Conservation (phyloP, 2,113 vertebrate species). For the Siniperca chuatsi region DNA sequence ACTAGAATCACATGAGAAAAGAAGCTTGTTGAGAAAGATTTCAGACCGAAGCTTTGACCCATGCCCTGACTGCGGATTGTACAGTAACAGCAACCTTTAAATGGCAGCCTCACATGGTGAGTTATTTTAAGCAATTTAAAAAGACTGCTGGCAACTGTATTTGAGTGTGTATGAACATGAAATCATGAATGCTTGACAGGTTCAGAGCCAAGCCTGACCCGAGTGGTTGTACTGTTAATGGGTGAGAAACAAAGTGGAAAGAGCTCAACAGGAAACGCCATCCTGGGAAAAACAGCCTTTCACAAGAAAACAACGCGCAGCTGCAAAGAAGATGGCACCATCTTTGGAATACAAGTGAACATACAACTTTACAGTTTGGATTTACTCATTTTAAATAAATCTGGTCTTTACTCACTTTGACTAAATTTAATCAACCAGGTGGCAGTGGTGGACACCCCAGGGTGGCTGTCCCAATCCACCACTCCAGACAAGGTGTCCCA, state of each 20-base stretch:
- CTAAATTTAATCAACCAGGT: constrained; percentile 26
- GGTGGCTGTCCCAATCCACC: constrained; percentile 33
- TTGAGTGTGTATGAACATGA: neutral
- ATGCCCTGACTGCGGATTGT: neutral
- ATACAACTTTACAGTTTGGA: neutral
- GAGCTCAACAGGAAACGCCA: constrained; percentile 60
- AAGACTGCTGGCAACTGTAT: neutral
- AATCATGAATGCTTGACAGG: neutral
- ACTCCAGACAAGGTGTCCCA: constrained; percentile 20
- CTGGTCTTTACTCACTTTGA: neutral
- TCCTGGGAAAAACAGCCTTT: constrained; percentile 52
- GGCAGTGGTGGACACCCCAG: constrained; percentile 67
- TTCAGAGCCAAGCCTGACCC: neutral
- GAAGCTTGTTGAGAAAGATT: neutral
- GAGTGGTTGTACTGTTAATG: constrained; percentile 50
- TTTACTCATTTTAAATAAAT: neutral
- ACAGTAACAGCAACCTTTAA: neutral
- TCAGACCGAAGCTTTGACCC: neutral
- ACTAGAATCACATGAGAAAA: neutral
- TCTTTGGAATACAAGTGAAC: constrained; percentile 32
- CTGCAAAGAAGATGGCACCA: neutral
- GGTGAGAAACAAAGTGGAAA: constrained; percentile 62
- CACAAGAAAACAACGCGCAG: constrained; percentile 21
- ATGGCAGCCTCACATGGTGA: constrained; percentile 43
- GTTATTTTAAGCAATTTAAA: neutral